These are phyloP conservation scores for Characodon lateralis DNA, from an alignment of 2,797 vertebrate species.

Conservation along the genomic window DNA sequence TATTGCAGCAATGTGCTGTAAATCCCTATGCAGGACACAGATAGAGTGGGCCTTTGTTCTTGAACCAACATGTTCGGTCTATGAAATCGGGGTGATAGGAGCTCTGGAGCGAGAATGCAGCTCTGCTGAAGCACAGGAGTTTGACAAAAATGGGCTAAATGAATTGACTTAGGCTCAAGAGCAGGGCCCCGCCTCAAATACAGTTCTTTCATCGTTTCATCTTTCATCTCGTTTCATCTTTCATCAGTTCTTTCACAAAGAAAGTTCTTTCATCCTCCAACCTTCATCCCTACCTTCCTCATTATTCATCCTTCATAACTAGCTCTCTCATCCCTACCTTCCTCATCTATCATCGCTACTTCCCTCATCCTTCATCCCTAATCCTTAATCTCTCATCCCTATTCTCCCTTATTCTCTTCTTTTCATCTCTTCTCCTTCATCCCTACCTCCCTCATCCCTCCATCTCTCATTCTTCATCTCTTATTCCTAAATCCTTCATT, in stretches of 20 bases:
- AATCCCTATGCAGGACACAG: not conserved
- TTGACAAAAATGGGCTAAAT: not conserved
- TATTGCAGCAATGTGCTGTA: not conserved
- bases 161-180: no score
- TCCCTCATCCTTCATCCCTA: not conserved
- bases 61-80: conserved; percentile 20
- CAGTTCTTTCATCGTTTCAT: no score
- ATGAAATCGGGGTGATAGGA: not conserved
- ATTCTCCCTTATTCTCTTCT: no score
- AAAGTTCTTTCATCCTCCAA: not conserved
- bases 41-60: not conserved
- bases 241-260: no score
- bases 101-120: not conserved
- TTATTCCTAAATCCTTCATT: no score
- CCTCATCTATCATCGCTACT: not conserved
- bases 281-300: not conserved
- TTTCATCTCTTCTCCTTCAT: no score
- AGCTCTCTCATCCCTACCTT: not conserved
- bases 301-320: no score
- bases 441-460: no score
- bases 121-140: conserved; percentile 42
- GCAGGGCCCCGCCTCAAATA: no score
- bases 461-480: no score
- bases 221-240: no score
- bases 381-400: no score